Percentiles rank a stretch among this genome's conserved stretches.
phyloP scores from a whole-genome alignment of 53 echinoderm and acorn worm genomes.

The Hippasteria phrygiana region DNA sequence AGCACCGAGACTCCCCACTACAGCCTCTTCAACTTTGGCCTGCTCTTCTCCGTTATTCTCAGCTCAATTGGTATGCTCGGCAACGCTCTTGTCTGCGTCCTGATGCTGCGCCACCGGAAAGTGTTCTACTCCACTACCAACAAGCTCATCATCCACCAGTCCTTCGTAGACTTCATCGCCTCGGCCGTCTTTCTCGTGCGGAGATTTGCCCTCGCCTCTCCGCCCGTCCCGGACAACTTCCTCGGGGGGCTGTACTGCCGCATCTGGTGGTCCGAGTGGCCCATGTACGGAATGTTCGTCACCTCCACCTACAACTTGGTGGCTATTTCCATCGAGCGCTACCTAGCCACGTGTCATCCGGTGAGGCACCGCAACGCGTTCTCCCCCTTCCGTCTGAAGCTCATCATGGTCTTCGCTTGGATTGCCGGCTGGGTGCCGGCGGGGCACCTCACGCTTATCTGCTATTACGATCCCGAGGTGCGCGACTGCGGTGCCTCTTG shows the following conservation, averaged over 20 bases:
- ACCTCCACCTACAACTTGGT: constrained; percentile 43
- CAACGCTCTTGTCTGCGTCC: constrained; percentile 45
- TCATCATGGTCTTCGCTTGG: constrained; percentile 9
- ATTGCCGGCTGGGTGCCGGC: constrained; percentile 17
- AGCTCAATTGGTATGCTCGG: constrained; percentile 34
- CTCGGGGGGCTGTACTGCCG: constrained; percentile 42
- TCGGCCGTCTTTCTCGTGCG: constrained; percentile 24
- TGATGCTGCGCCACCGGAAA: constrained; percentile 36
- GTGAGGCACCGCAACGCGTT: constrained; percentile 26
- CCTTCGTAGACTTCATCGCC: constrained; percentile 18
- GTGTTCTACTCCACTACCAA: constrained; percentile 49
- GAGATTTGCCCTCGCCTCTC: background rate
- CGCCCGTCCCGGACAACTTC: background rate
- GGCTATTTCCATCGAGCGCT: constrained; percentile 45
- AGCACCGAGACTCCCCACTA: background rate
- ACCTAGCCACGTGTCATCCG: constrained; percentile 29
- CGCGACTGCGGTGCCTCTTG: constrained; percentile 66
- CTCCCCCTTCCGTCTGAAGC: constrained; percentile 12
- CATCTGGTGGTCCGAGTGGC: constrained; percentile 57
- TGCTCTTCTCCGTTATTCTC: constrained; percentile 1
- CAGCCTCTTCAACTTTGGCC: background rate
- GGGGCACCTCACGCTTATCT: constrained; percentile 1
- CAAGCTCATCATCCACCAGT: constrained; percentile 56
- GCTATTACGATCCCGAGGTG: constrained; percentile 1
- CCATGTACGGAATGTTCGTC: constrained; percentile 47